phyloP scores from a whole-genome alignment of 2,888 invertebrate genomes.

The Cheilosia grossa region DNA sequence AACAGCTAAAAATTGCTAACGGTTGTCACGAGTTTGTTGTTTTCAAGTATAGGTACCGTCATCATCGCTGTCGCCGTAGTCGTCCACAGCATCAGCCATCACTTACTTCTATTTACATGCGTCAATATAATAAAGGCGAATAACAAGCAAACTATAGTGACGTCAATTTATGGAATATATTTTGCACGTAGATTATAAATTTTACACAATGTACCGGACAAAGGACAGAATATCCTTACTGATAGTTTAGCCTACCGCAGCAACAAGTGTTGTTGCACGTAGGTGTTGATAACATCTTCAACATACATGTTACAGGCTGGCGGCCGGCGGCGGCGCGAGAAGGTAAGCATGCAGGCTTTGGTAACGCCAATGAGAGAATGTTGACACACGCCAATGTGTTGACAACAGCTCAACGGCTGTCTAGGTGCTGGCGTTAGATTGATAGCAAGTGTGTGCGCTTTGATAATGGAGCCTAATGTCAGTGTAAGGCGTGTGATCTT shows the following conservation, averaged over 20 bases:
- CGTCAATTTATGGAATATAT: slow-evolving; percentile 60
- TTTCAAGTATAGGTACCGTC: slow-evolving; percentile 26
- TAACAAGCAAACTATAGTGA: slow-evolving; percentile 37
- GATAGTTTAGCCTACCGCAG: slow-evolving; percentile 28
- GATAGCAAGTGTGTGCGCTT: slow-evolving; percentile 59
- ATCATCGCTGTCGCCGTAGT: slow-evolving; percentile 20
- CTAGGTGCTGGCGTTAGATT: slow-evolving; percentile 52
- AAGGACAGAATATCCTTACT: not conserved
- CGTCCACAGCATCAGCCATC: slow-evolving; percentile 39
- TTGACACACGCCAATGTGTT: slow-evolving; percentile 68
- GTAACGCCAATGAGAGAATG: slow-evolving; percentile 39
- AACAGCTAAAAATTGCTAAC: slow-evolving; percentile 37
- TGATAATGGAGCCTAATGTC: slow-evolving; percentile 55
- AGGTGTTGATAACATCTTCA: slow-evolving; percentile 57
- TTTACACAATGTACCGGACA: slow-evolving; percentile 12
- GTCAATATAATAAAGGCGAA: slow-evolving; percentile 55
- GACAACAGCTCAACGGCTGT: slow-evolving; percentile 38
- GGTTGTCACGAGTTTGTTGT: slow-evolving; percentile 59
- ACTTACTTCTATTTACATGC: slow-evolving; percentile 55
- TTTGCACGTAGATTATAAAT: slow-evolving; percentile 47
- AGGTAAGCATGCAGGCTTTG: slow-evolving; percentile 43
- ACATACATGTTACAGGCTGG: slow-evolving; percentile 53
- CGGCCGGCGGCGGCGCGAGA: slow-evolving; percentile 11
- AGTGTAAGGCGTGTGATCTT: slow-evolving; percentile 67
- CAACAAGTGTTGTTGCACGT: slow-evolving; percentile 59